Conservation (phyloP, 2,797 vertebrate species). For the Sternarchorhynchus goeldii region DNA sequence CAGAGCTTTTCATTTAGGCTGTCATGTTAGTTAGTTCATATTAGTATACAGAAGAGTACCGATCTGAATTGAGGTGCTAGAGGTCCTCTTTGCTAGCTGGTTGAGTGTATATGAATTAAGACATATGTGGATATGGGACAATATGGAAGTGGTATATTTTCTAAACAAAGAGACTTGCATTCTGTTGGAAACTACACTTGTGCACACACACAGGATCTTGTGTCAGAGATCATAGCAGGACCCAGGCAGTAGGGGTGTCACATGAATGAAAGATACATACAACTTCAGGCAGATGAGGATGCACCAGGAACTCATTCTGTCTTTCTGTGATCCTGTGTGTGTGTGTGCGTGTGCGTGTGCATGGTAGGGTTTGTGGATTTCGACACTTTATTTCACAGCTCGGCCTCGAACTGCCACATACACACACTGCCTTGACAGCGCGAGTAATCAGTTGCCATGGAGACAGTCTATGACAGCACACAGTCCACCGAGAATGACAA, state of each 20-base stretch:
- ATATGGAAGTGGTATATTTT: not conserved
- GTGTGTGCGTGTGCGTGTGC: conserved; percentile 30
- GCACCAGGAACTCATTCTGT: not conserved
- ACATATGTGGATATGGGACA: not conserved
- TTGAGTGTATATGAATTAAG: too few relatives aligned
- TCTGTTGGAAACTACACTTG: not conserved
- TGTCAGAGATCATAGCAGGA: not conserved
- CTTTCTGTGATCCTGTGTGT: not conserved
- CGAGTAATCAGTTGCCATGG: conserved; percentile 62
- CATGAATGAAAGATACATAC: not conserved
- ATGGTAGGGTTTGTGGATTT: conserved; percentile 37
- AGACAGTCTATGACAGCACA: conserved; percentile 52
- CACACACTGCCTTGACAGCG: conserved; percentile 39
- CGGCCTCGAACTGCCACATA: conserved; percentile 34
- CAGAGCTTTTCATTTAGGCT: not conserved
- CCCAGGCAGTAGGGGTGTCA: not conserved
- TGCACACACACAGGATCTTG: not conserved
- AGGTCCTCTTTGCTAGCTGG: too few relatives aligned
- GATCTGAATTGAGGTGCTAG: too few relatives aligned
- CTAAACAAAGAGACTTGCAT: not conserved
- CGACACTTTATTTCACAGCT: conserved; percentile 53
- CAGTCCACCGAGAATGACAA: conserved; percentile 53
- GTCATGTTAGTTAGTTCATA: not conserved
- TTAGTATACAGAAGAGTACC: not conserved
- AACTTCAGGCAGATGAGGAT: not conserved